phyloP scores from a whole-genome alignment of 2,888 invertebrate species.

The Ennomos fuscantarius region DNA sequence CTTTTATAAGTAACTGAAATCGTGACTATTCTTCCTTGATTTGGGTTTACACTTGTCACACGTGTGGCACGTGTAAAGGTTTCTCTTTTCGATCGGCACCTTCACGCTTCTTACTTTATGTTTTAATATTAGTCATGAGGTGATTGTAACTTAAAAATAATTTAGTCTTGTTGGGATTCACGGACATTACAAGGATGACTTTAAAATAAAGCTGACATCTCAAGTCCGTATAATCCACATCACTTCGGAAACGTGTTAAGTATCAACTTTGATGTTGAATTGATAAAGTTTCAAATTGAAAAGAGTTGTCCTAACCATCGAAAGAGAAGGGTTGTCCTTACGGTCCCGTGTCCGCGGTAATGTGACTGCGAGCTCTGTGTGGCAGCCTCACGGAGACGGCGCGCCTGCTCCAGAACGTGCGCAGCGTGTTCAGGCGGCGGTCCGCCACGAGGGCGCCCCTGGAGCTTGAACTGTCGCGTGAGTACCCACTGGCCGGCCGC shows the following conservation, averaged over 20 bases:
- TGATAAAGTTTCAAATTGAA: background rate
- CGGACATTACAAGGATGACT: background rate
- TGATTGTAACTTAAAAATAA: constrained; percentile 20
- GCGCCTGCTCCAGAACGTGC: constrained; percentile 96
- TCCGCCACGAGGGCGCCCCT: constrained; percentile 91
- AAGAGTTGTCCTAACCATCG: constrained; percentile 21
- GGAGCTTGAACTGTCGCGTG: constrained; percentile 97
- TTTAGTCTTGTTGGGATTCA: constrained; percentile 22
- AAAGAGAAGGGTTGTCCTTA: constrained; percentile 1
- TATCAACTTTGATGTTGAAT: too few species aligned
- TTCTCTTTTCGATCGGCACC: constrained; percentile 28
- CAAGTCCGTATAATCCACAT: too few species aligned
- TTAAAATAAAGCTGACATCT: too few species aligned
- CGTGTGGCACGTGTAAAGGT: constrained; percentile 15
- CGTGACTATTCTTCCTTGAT: constrained; percentile 5
- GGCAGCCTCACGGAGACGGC: constrained; percentile 98
- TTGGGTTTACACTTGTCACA: constrained; percentile 15
- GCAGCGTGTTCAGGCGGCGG: constrained; percentile 95
- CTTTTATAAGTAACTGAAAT: constrained; percentile 16
- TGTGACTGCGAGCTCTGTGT: constrained; percentile 72
- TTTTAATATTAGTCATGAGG: constrained; percentile 17
- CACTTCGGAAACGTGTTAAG: too few species aligned
- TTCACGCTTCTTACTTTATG: constrained; percentile 33
- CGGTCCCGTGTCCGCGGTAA: constrained; percentile 40
- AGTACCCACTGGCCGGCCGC: constrained; percentile 82